Evolutionary conservation across 2,888 invertebrate genomes (phyloP).

Genomic region (Helobdella robusta): DNA sequence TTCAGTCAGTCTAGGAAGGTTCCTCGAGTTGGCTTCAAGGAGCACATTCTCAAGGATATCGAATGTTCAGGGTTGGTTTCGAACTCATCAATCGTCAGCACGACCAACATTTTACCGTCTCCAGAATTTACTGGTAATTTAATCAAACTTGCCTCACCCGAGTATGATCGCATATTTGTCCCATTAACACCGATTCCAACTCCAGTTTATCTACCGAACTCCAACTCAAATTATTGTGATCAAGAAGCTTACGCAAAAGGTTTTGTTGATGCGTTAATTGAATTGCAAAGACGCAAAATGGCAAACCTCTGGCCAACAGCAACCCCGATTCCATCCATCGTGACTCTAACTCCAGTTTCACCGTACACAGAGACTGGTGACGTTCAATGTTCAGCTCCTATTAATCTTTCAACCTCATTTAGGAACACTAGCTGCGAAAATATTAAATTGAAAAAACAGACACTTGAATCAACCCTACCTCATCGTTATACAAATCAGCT

Average conservation of each 20-base stretch:
- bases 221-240: conserved; percentile 51
- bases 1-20: conserved; percentile 20
- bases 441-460: neutral
- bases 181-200: conserved; percentile 24
- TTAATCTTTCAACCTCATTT: conserved; percentile 20
- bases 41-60: neutral
- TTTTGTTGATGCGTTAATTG: conserved; percentile 67
- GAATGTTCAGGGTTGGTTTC: neutral
- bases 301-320: conserved; percentile 57
- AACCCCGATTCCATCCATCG: conserved; percentile 17
- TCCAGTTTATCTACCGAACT: conserved; percentile 17
- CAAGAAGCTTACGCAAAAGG: conserved; percentile 56
- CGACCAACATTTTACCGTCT: conserved; percentile 13
- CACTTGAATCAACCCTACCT: too few relatives aligned
- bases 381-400: conserved; percentile 17
- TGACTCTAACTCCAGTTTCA: conserved; percentile 43
- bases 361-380: conserved; percentile 56
- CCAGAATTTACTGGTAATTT: conserved; percentile 7
- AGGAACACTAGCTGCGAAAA: neutral
- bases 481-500: too few relatives aligned
- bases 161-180: conserved; percentile 14
- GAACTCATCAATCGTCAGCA: neutral
- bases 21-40: conserved; percentile 10
- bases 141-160: conserved; percentile 16
- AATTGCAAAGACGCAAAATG: conserved; percentile 53